Evolutionary conservation across 2,113 vertebrate genomes (phyloP).

Genomic region (Morone chrysops): DNA sequence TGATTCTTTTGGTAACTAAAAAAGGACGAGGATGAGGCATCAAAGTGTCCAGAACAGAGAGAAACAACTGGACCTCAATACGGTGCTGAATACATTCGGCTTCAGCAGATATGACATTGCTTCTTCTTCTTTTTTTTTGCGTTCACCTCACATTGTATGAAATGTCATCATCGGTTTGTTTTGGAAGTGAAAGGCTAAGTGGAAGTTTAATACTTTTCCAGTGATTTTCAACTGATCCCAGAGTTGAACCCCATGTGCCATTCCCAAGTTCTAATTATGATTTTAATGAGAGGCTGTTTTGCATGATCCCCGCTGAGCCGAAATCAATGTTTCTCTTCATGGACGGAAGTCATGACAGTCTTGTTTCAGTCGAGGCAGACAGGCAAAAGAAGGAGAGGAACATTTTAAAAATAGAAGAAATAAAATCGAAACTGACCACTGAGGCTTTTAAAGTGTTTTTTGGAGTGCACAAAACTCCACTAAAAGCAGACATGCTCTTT

Average conservation of each 20-base stretch:
- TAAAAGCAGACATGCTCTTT: neutral
- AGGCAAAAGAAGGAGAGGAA: neutral
- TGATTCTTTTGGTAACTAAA: neutral
- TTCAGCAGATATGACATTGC: neutral
- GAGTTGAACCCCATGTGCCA: conserved; percentile 47
- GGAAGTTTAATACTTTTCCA: conserved; percentile 37
- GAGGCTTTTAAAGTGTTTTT: neutral
- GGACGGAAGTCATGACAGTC: conserved; percentile 46
- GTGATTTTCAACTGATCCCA: conserved; percentile 37
- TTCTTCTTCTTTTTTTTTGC: neutral
- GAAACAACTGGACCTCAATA: neutral
- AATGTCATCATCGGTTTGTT: neutral
- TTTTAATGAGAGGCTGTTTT: conserved; percentile 66
- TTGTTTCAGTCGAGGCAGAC: neutral
- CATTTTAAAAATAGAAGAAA: neutral
- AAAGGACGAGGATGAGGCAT: neutral
- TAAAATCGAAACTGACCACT: neutral
- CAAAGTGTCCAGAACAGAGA: neutral
- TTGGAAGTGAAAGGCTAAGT: conserved; percentile 39
- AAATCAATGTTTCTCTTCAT: conserved; percentile 60
- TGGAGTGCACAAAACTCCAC: neutral
- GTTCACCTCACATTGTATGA: neutral
- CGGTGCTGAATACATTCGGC: neutral
- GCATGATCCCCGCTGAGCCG: conserved; percentile 57
- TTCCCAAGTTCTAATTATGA: conserved; percentile 62